Evolutionary conservation across 2,888 invertebrate species (phyloP), one percentile per base, ranked within the genome.

Genomic region (Epiperipatus broadwayi): DNA sequence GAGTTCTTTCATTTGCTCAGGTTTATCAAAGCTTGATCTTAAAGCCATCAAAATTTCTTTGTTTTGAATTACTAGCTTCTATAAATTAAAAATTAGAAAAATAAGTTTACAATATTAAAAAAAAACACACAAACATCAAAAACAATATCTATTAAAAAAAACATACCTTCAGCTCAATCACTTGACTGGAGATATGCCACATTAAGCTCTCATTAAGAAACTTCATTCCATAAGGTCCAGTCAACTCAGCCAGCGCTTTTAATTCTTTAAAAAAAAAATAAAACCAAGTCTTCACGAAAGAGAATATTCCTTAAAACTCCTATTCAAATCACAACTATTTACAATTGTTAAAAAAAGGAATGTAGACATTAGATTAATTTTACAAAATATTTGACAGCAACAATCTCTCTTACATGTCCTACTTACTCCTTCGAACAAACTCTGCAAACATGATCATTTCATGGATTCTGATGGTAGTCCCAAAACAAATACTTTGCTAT

Each of bases 181-280:
- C 89, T 65, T 99, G 97, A 56, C 85, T 85, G 8, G 93, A 79
- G 47, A 95, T 89, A 55, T 95, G 93, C 84, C 91, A 89, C 83
- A 93, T 91, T 10, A 97, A 65, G 10, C 87, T 83, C 63, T 99
- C 93, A 54, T 87, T 87, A 39, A 99, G 61, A 51, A 84, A 73
- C 54, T 93, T 95, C 74, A 97, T 91, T 4, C 97, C 97, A 56
- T 95, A 97, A 0, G 97, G 95, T 0, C 97, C 95, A 47, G 99
- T 84, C 20, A 99, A 65, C 62, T 99, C 95, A 1, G 89, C 87
- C 33, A 99, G 64, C 1, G 95, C 80, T 47, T 89, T 67, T 35
- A 99, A 62, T 56, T 97, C 97, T 61, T 79, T 10, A 44, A 46
- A 35, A 10, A 27, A 35, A 40, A 2, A 25, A 30, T 5, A 31